Conservation (phyloP, 2,888 invertebrate species). For the Luperina testacea region DNA sequence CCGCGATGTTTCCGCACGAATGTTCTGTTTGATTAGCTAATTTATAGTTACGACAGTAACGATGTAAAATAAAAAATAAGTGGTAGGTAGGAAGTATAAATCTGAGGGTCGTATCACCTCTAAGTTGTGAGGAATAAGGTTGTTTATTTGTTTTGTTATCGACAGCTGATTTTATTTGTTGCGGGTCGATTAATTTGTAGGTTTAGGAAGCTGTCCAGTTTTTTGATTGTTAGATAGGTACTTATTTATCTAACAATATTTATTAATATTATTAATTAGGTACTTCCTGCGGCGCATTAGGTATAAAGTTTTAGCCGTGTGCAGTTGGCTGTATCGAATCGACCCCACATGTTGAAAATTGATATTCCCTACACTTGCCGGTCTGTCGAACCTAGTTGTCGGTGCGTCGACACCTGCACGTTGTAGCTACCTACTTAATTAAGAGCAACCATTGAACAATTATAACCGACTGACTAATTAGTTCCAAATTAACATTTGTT, state of each 20-base stretch:
- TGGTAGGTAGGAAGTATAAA: slow-evolving; percentile 37
- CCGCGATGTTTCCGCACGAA: slow-evolving; percentile 73
- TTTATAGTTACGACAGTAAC: slow-evolving; percentile 66
- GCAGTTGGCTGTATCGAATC: slow-evolving; percentile 23
- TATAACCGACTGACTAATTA: slow-evolving; percentile 37
- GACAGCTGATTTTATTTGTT: slow-evolving; percentile 52
- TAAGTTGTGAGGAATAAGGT: slow-evolving; percentile 60
- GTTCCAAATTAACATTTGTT: slow-evolving; percentile 44
- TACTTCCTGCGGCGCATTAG: background rate
- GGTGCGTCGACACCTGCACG: slow-evolving; percentile 48
- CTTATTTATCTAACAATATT: background rate
- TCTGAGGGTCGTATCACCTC: slow-evolving; percentile 63
- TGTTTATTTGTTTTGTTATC: slow-evolving; percentile 49
- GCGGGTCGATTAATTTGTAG: slow-evolving; percentile 24
- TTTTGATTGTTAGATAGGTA: slow-evolving; percentile 1
- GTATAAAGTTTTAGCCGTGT: slow-evolving; percentile 14
- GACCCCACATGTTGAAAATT: slow-evolving; percentile 59
- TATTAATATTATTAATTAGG: background rate
- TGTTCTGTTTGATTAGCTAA: slow-evolving; percentile 74
- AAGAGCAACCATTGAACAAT: slow-evolving; percentile 45
- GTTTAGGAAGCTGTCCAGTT: slow-evolving; percentile 15
- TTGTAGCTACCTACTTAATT: slow-evolving; percentile 36
- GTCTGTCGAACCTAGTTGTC: slow-evolving; percentile 47
- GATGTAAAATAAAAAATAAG: slow-evolving; percentile 60
- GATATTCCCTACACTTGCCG: slow-evolving; percentile 54